Evolutionary conservation across 1,140 invertebrate genomes (phyloP).

Genomic region (Microplitis demolitor): DNA sequence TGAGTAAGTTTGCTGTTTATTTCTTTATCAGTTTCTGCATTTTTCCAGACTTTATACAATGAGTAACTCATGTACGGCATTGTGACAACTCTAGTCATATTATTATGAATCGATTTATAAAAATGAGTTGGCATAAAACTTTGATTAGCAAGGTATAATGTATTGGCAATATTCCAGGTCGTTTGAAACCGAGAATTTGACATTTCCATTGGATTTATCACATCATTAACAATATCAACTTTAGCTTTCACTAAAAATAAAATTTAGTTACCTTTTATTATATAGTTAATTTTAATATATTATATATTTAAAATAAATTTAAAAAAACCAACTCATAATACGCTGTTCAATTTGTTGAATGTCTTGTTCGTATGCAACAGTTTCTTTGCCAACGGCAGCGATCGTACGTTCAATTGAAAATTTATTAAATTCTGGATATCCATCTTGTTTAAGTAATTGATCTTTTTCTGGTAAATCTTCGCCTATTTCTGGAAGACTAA

Average conservation of each 20-base stretch:
- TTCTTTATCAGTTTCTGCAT: constrained; percentile 57
- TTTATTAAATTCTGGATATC: constrained; percentile 78
- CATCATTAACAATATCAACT: constrained; percentile 71
- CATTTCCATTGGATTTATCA: constrained; percentile 81
- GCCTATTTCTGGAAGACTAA: constrained; percentile 88
- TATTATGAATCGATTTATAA: constrained; percentile 75
- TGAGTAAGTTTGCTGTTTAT: constrained; percentile 66
- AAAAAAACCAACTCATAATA: constrained; percentile 21
- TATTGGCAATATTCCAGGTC: constrained; percentile 86
- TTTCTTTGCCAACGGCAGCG: constrained; percentile 79
- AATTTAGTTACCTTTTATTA: neutral
- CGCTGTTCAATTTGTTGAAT: constrained; percentile 69
- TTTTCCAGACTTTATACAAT: constrained; percentile 73
- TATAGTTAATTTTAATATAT: neutral
- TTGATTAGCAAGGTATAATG: constrained; percentile 79
- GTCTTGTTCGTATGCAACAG: constrained; percentile 81
- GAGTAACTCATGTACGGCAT: constrained; percentile 70
- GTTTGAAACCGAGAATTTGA: constrained; percentile 73
- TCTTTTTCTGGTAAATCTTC: constrained; percentile 77
- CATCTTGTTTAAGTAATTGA: constrained; percentile 73
- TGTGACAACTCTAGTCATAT: constrained; percentile 69
- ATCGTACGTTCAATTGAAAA: constrained; percentile 83
- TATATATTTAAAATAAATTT: constrained; percentile 23
- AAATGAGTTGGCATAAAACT: constrained; percentile 78
- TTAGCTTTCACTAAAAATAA: constrained; percentile 48